Evolutionary conservation across 2,888 invertebrate species (phyloP).

Genomic region (Pocota personata): DNA sequence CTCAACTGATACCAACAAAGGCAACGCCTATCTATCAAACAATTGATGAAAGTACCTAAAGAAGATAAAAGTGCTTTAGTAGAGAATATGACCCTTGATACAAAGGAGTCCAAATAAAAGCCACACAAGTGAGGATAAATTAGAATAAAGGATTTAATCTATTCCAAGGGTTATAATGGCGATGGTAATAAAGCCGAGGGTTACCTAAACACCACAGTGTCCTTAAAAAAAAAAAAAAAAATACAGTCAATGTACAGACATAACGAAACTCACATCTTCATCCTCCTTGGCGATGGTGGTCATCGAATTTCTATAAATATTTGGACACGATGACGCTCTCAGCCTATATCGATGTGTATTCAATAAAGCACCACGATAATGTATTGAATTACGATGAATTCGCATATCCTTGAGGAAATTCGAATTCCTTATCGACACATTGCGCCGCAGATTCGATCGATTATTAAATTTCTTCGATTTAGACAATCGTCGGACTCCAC

Average conservation of each 20-base stretch:
- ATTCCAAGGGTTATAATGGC: not conserved
- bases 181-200: too few relatives aligned
- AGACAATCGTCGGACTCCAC: slow-evolving; percentile 78
- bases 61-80: not conserved
- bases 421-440: slow-evolving; percentile 83
- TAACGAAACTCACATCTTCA: slow-evolving; percentile 88
- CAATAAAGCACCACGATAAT: slow-evolving; percentile 93
- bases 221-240: not conserved
- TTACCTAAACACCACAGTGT: not conserved
- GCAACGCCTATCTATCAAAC: not conserved
- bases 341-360: slow-evolving; percentile 92
- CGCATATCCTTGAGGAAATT: slow-evolving; percentile 88
- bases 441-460: slow-evolving; percentile 80
- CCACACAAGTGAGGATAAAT: not conserved
- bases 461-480: slow-evolving; percentile 79
- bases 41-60: not conserved
- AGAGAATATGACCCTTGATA: not conserved
- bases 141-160: not conserved
- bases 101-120: not conserved
- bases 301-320: slow-evolving; percentile 95
- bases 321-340: slow-evolving; percentile 94
- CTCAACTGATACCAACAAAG: not conserved
- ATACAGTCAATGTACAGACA: too few relatives aligned
- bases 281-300: slow-evolving; percentile 90
- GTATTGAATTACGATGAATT: slow-evolving; percentile 90